Conservation (phyloP, 2,797 vertebrate species). For the Coracias cyanogaster region DNA sequence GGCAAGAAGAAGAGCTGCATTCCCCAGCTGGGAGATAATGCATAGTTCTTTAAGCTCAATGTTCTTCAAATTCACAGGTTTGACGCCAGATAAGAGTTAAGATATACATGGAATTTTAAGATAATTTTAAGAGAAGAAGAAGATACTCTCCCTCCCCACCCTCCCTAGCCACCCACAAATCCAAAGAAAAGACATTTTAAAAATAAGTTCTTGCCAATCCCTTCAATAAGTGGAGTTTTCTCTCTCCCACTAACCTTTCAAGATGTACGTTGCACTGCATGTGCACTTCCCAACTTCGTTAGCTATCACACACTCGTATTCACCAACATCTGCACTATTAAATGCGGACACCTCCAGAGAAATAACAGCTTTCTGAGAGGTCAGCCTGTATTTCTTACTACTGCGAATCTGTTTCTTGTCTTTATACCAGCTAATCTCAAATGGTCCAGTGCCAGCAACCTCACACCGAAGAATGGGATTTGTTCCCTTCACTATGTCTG, state of each 20-base stretch:
- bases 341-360: conserved; percentile 93
- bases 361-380: conserved; percentile 86
- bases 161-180: background rate
- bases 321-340: conserved; percentile 93
- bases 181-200: background rate
- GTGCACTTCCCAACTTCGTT: conserved; percentile 96
- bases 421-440: conserved; percentile 97
- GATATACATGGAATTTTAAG: background rate
- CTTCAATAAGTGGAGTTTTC: background rate
- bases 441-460: conserved; percentile 91
- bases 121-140: conserved; percentile 24
- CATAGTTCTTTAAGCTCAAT: background rate
- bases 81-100: background rate
- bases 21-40: background rate
- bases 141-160: background rate
- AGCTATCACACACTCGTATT: conserved; percentile 94
- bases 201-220: background rate
- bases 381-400: conserved; percentile 91
- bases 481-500: conserved; percentile 91
- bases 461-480: conserved; percentile 91
- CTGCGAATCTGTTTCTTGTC: conserved; percentile 91
- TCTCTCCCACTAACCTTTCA: conserved; percentile 91
- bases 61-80: background rate
- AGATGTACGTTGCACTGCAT: conserved; percentile 86
- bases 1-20: background rate